These are phyloP conservation scores for Sciurus carolinensis DNA, from an alignment of 2,797 vertebrate species.

Conservation along the genomic window DNA sequence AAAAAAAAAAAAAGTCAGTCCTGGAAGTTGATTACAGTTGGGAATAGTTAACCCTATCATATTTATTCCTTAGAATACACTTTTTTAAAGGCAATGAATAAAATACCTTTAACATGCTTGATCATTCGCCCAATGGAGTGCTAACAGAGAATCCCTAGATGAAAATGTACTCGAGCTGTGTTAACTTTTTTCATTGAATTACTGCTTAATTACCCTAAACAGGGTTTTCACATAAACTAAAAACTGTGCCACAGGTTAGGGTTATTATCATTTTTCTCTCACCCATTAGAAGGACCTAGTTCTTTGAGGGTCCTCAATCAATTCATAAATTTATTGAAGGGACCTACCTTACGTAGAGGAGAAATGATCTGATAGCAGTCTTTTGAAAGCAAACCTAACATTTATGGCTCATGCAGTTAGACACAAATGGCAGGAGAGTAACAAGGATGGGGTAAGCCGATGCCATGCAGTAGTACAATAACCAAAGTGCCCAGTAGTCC, in stretches of 20 bases:
- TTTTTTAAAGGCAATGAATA: background rate
- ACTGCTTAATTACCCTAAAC: conserved; percentile 6
- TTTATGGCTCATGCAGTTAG: background rate
- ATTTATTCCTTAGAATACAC: conserved; percentile 27
- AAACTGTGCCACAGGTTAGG: background rate
- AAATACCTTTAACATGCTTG: background rate
- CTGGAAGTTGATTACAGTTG: background rate
- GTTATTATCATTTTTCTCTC: conserved; percentile 27
- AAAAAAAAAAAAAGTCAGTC: background rate
- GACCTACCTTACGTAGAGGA: background rate
- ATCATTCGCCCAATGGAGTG: background rate
- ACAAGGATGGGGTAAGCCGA: background rate
- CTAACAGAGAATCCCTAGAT: background rate
- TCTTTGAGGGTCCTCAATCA: background rate
- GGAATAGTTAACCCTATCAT: background rate
- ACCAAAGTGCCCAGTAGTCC: background rate
- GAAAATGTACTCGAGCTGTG: background rate
- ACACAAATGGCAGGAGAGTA: background rate
- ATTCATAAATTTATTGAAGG: background rate
- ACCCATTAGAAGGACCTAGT: background rate
- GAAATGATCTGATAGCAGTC: conserved; percentile 1
- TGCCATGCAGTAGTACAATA: background rate
- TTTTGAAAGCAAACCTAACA: conserved; percentile 25
- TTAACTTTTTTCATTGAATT: conserved; percentile 61
- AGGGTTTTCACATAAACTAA: conserved; percentile 10